These are phyloP conservation scores for Brotula barbata DNA, from an alignment of 2,797 vertebrate species.

Conservation along the genomic window DNA sequence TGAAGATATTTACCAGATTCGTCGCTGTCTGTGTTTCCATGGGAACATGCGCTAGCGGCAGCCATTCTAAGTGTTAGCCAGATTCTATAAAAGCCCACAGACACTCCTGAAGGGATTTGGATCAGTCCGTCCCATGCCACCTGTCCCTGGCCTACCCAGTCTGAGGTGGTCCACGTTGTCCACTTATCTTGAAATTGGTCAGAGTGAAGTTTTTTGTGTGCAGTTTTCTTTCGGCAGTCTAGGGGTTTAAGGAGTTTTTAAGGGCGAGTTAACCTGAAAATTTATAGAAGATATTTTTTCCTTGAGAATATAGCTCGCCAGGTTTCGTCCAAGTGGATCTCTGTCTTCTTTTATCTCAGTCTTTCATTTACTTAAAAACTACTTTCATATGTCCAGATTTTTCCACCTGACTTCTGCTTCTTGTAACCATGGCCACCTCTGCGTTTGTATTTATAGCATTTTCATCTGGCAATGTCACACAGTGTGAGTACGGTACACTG, in stretches of 20 bases:
- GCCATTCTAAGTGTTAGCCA: constrained; percentile 45
- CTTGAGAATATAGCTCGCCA: too few relatives aligned
- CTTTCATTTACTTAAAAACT: constrained; percentile 17
- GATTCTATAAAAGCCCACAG: constrained; percentile 50
- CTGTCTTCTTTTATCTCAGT: too few relatives aligned
- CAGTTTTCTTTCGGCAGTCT: too few relatives aligned
- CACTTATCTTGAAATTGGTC: constrained; percentile 23
- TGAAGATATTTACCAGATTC: constrained; percentile 45
- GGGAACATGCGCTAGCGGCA: constrained; percentile 61
- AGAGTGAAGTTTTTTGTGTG: too few relatives aligned
- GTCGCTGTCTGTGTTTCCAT: constrained; percentile 65
- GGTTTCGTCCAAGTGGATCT: too few relatives aligned
- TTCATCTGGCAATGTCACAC: constrained; percentile 46
- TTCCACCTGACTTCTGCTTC: constrained; percentile 12
- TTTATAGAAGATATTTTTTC: background rate
- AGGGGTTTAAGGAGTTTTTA: constrained; percentile 4
- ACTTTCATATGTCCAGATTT: constrained; percentile 10
- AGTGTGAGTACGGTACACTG: constrained; percentile 33
- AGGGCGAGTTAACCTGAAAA: background rate
- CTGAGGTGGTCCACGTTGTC: constrained; percentile 11
- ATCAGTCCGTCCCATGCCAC: constrained; percentile 41
- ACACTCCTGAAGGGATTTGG: constrained; percentile 41
- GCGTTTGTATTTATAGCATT: constrained; percentile 60
- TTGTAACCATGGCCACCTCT: constrained; percentile 61
- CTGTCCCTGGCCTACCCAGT: constrained; percentile 38